Percentiles rank a stretch among this genome's conserved stretches.
These are phyloP conservation scores for Nemurella pictetii DNA, from an alignment of 2,888 invertebrate genomes.

Conservation along the genomic window DNA sequence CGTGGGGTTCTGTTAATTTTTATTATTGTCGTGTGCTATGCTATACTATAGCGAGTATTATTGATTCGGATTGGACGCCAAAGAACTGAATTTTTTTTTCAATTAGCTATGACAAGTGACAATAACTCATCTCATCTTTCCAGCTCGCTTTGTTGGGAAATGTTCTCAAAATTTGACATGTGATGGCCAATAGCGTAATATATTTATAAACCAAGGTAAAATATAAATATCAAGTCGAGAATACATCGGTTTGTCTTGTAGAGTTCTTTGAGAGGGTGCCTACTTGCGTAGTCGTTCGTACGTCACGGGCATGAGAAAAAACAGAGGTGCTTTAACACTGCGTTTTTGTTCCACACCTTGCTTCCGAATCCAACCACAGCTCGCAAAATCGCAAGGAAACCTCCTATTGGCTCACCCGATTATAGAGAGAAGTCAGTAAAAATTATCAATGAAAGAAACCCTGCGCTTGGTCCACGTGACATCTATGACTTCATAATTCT, in stretches of 20 bases:
- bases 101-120: neutral
- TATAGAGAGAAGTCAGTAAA: neutral
- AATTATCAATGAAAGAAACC: neutral
- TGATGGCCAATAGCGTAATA: slow-evolving; percentile 5
- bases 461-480: neutral
- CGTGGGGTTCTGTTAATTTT: too few relatives aligned
- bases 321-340: neutral
- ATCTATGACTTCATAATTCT: neutral
- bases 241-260: neutral
- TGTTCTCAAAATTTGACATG: slow-evolving; percentile 21
- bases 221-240: slow-evolving; percentile 12
- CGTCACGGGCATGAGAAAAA: neutral
- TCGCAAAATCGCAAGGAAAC: too few relatives aligned
- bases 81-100: neutral
- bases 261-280: neutral
- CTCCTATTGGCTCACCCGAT: neutral
- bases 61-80: neutral
- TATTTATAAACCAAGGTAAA: slow-evolving; percentile 23
- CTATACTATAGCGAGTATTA: too few relatives aligned
- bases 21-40: too few relatives aligned
- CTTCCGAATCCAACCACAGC: neutral
- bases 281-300: neutral
- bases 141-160: neutral
- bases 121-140: slow-evolving; percentile 4
- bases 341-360: neutral